These are phyloP conservation scores for Sebastes ruberrimus DNA, from an alignment of 2,797 vertebrate species.

Conservation along the genomic window DNA sequence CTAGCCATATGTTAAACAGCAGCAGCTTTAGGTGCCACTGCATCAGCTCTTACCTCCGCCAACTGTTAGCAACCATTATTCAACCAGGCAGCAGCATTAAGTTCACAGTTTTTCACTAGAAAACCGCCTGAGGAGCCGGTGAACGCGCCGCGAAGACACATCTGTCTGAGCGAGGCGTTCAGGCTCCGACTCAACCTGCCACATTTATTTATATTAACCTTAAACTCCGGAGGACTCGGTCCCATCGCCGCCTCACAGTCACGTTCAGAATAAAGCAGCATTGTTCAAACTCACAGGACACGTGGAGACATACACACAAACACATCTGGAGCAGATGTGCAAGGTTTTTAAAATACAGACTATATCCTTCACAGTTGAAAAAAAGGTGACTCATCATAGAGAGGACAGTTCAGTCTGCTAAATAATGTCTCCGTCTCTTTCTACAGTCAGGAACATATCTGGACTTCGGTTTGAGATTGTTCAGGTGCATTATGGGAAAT, in stretches of 20 bases:
- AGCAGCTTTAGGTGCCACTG: conserved; percentile 34
- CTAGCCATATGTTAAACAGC: conserved; percentile 59
- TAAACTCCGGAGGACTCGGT: neutral
- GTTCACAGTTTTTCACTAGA: conserved; percentile 20
- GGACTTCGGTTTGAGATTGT: neutral
- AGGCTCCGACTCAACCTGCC: conserved; percentile 7
- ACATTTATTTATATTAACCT: conserved; percentile 21
- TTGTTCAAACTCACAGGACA: neutral
- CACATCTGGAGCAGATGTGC: neutral
- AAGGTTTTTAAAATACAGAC: no score
- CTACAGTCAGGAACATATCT: neutral
- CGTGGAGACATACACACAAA: neutral
- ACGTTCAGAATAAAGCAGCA: neutral
- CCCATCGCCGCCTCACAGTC: neutral
- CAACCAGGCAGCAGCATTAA: conserved; percentile 28
- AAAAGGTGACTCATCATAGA: no score
- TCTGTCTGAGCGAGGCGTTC: conserved; percentile 32
- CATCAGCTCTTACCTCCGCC: conserved; percentile 30
- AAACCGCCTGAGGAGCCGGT: conserved; percentile 4
- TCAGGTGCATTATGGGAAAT: neutral
- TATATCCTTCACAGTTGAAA: no score
- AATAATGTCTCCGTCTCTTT: neutral
- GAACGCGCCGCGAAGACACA: conserved; percentile 1
- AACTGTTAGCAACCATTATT: conserved; percentile 34
- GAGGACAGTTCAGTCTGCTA: no score